Evolutionary conservation across 2,113 vertebrate genomes (phyloP).

Genomic region (Rhipidura dahli): DNA sequence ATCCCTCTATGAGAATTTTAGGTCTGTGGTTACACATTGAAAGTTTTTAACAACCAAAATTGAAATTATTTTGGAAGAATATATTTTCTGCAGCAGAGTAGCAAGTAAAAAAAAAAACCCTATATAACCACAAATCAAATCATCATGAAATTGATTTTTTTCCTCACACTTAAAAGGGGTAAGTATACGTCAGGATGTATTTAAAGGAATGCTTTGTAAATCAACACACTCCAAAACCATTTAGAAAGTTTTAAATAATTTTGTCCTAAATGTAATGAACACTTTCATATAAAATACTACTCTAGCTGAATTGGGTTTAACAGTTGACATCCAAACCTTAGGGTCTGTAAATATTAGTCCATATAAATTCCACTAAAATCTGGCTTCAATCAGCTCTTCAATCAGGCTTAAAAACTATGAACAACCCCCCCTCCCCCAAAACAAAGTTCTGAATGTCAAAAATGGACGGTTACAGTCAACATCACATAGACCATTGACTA

Average conservation of each 20-base stretch:
- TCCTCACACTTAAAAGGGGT: background rate
- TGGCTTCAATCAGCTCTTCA: slow-evolving; percentile 50
- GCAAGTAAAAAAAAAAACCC: slow-evolving; percentile 22
- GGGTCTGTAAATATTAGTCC: slow-evolving; percentile 55
- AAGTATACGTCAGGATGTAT: background rate
- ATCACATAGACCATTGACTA: background rate
- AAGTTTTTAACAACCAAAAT: slow-evolving; percentile 28
- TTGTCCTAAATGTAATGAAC: slow-evolving; percentile 12
- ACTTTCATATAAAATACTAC: slow-evolving; percentile 41
- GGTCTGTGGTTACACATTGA: background rate
- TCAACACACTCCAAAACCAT: slow-evolving; percentile 30
- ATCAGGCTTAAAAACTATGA: slow-evolving; percentile 53
- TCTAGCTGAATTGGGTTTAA: slow-evolving; percentile 29
- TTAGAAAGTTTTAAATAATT: slow-evolving; percentile 52
- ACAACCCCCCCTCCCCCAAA: background rate
- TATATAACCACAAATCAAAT: background rate
- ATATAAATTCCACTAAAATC: slow-evolving; percentile 56
- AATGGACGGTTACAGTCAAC: background rate
- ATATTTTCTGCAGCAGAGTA: background rate
- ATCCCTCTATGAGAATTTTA: background rate
- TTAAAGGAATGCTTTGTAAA: slow-evolving; percentile 63
- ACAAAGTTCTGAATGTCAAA: slow-evolving; percentile 31
- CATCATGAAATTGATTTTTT: background rate
- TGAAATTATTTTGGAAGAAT: slow-evolving; percentile 22
- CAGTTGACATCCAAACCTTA: slow-evolving; percentile 40